A percentile compares a stretch with the other conserved stretches of the same genome.
These are phyloP conservation scores for Pocillopora meandrina DNA, from an alignment of 92 coral and sea anemone species.

Conservation along the genomic window DNA sequence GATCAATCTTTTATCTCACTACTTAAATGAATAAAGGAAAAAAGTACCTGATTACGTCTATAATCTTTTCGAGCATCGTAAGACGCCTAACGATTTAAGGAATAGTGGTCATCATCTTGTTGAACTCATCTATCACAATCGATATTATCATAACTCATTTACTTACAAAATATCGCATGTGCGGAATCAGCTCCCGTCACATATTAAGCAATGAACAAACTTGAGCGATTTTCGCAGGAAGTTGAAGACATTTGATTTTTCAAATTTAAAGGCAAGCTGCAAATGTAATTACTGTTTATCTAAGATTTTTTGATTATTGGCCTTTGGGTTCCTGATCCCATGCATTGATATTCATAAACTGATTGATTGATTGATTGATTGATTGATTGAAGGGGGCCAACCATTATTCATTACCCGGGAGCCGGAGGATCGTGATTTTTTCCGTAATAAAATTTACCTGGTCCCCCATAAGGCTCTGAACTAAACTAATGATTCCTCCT, in stretches of 20 bases:
- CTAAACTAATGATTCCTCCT: too few species aligned
- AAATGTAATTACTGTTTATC: background rate
- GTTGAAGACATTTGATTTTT: background rate
- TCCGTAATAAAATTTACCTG: too few species aligned
- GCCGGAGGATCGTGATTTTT: too few species aligned
- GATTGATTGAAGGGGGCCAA: too few species aligned
- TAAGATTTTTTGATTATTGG: background rate
- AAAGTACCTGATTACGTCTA: background rate
- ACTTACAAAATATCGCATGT: background rate
- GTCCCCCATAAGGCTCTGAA: too few species aligned
- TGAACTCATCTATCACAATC: too few species aligned
- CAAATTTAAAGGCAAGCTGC: background rate
- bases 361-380: too few species aligned
- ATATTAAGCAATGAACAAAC: background rate
- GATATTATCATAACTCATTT: slow-evolving; percentile 1
- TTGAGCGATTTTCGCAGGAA: slow-evolving; percentile 1
- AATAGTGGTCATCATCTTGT: background rate
- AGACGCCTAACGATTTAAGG: background rate
- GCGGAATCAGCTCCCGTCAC: slow-evolving; percentile 7
- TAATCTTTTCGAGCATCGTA: slow-evolving; percentile 2
- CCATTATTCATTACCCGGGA: too few species aligned
- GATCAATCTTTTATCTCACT: background rate
- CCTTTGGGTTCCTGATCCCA: too few species aligned
- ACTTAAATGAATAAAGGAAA: background rate
- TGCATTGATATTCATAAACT: too few species aligned